Conservation (phyloP, 2,888 invertebrate species). For the Caenorhabditis drosophilae region DNA sequence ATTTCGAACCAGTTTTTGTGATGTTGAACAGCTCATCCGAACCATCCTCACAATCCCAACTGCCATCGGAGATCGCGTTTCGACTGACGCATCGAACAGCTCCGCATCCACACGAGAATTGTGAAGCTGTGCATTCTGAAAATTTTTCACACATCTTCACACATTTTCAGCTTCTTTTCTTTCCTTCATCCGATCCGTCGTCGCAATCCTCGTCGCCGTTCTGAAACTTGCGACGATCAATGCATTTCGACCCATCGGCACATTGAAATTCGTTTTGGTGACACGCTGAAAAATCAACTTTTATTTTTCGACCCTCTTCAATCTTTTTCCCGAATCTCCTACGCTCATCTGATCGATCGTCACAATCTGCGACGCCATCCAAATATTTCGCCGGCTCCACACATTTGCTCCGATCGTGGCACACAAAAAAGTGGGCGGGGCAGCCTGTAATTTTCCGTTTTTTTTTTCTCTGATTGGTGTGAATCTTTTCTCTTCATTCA, state of each 20-base stretch:
- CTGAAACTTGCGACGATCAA: constrained; percentile 68
- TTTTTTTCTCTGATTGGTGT: too few relatives aligned
- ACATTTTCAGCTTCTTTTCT: background rate
- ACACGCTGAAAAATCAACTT: constrained; percentile 68
- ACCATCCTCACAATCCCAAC: constrained; percentile 56
- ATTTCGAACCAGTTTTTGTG: background rate
- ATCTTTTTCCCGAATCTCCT: constrained; percentile 16
- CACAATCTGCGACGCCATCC: constrained; percentile 61
- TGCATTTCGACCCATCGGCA: constrained; percentile 63
- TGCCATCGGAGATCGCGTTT: constrained; percentile 69
- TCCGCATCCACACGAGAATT: constrained; percentile 72
- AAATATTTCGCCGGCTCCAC: constrained; percentile 55
- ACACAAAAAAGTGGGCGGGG: constrained; percentile 62
- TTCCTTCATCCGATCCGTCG: constrained; percentile 72
- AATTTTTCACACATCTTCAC: background rate
- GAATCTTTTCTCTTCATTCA: background rate
- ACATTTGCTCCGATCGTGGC: constrained; percentile 56
- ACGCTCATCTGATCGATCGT: constrained; percentile 70
- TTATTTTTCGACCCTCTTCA: background rate
- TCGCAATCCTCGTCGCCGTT: constrained; percentile 71
- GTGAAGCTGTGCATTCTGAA: constrained; percentile 69
- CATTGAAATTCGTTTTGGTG: constrained; percentile 70
- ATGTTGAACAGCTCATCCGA: constrained; percentile 45
- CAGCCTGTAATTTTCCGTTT: constrained; percentile 42
- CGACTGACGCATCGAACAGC: constrained; percentile 70